These are phyloP conservation scores for Danio tinwini DNA, from an alignment of 2,797 vertebrate species.

Conservation along the genomic window DNA sequence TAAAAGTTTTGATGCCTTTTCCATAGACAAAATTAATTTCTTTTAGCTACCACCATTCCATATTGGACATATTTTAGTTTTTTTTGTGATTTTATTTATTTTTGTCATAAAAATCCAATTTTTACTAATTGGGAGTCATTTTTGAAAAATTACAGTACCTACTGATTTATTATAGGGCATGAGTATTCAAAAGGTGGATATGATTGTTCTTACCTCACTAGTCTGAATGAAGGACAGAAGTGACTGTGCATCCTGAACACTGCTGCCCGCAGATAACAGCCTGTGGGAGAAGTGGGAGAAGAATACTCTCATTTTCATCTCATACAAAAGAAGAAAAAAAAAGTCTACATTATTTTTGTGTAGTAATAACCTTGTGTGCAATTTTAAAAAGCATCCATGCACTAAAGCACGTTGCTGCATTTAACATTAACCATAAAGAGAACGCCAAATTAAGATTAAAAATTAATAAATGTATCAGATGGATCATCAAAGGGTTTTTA, in stretches of 20 bases:
- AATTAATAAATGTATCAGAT: slow-evolving; percentile 15
- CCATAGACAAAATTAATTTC: no score
- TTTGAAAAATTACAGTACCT: background rate
- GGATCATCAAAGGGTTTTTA: background rate
- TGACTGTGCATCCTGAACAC: slow-evolving; percentile 78
- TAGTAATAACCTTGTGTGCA: background rate
- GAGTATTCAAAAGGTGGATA: background rate
- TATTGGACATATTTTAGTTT: no score
- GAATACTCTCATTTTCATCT: background rate
- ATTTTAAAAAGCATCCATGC: slow-evolving; percentile 1
- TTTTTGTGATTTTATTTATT: no score
- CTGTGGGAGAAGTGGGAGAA: slow-evolving; percentile 59
- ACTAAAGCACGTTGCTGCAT: background rate
- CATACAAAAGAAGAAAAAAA: background rate
- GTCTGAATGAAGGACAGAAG: slow-evolving; percentile 79
- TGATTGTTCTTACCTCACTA: slow-evolving; percentile 73
- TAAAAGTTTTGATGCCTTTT: no score
- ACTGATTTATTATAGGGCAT: background rate
- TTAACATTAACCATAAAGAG: background rate
- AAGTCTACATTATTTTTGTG: background rate
- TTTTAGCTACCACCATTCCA: no score
- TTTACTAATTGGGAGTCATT: no score
- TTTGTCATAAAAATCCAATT: no score
- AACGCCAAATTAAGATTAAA: background rate
- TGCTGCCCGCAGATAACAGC: slow-evolving; percentile 76